phyloP scores from a whole-genome alignment of 2,113 vertebrate genomes.

The Turnix velox region DNA sequence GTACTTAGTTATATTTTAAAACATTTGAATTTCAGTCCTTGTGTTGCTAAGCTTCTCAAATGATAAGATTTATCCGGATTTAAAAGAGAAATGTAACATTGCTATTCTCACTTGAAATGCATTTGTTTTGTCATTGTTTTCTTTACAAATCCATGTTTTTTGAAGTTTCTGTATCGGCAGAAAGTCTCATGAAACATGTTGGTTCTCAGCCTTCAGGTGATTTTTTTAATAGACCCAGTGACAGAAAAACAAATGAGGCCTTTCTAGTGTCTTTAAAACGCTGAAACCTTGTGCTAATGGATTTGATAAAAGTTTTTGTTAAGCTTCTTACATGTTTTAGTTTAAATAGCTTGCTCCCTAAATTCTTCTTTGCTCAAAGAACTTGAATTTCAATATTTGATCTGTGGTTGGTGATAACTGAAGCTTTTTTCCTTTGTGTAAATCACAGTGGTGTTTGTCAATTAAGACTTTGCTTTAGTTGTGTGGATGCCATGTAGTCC shows the following conservation, averaged over 20 bases:
- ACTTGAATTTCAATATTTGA: not conserved
- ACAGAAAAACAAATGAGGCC: not conserved
- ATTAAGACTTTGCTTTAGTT: not conserved
- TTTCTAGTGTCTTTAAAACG: not conserved
- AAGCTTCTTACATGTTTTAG: not conserved
- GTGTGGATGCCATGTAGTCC: not conserved
- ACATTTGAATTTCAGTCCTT: conserved; percentile 3
- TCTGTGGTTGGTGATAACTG: not conserved
- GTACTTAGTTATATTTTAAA: conserved; percentile 17
- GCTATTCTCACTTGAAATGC: not conserved
- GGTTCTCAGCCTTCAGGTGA: not conserved
- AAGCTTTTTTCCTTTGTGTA: not conserved
- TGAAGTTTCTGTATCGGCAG: not conserved
- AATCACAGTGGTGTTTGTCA: not conserved
- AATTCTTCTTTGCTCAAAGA: not conserved
- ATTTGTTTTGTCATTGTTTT: conserved; percentile 37
- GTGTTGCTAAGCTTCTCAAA: conserved; percentile 8
- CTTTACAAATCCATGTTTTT: conserved; percentile 10
- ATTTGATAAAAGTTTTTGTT: not conserved
- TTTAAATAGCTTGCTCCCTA: not conserved
- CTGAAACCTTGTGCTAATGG: not conserved
- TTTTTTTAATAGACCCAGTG: not conserved
- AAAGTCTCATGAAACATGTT: not conserved
- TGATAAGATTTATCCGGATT: conserved; percentile 50
- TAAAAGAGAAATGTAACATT: conserved; percentile 14